Conservation (phyloP, 2,888 invertebrate genomes). For the Pseudococcus viburni region DNA sequence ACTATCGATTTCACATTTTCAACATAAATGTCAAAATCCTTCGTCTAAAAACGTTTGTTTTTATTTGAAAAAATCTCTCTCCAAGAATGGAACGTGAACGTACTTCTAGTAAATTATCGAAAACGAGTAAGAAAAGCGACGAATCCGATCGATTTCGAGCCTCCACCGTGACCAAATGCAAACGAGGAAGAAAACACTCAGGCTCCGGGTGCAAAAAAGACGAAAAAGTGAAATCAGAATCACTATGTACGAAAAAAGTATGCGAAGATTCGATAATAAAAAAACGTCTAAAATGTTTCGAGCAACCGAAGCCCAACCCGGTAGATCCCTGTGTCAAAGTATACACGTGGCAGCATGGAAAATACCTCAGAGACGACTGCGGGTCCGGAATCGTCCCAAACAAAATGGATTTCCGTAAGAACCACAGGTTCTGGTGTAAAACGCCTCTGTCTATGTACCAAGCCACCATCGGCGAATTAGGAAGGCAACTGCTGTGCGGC, state of each 20-base stretch:
- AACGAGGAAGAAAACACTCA: neutral
- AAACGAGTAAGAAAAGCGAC: neutral
- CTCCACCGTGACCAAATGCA: neutral
- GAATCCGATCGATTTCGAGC: neutral
- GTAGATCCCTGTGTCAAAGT: neutral
- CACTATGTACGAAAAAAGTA: neutral
- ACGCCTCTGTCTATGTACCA: conserved; percentile 47
- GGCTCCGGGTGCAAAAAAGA: neutral
- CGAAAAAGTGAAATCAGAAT: neutral
- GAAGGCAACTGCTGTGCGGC: conserved; percentile 26
- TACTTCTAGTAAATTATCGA: neutral
- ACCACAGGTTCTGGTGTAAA: conserved; percentile 29
- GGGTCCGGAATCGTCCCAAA: conserved; percentile 37
- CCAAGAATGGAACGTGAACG: neutral
- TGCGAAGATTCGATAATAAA: neutral
- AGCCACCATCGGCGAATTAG: conserved; percentile 44
- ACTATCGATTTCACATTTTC: neutral
- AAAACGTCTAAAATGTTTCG: conserved; percentile 37
- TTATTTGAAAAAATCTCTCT: neutral
- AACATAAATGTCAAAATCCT: conserved; percentile 39
- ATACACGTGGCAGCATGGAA: conserved; percentile 32
- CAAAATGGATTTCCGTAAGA: conserved; percentile 6
- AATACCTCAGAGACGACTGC: conserved; percentile 49
- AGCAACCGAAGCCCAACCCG: neutral
- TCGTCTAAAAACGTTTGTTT: neutral